A percentile compares a stretch with the other conserved stretches of the same genome.
These are phyloP conservation scores for Zoroaster sp. DNA, from an alignment of 53 echinoderm and acorn worm genomes.

Conservation along the genomic window DNA sequence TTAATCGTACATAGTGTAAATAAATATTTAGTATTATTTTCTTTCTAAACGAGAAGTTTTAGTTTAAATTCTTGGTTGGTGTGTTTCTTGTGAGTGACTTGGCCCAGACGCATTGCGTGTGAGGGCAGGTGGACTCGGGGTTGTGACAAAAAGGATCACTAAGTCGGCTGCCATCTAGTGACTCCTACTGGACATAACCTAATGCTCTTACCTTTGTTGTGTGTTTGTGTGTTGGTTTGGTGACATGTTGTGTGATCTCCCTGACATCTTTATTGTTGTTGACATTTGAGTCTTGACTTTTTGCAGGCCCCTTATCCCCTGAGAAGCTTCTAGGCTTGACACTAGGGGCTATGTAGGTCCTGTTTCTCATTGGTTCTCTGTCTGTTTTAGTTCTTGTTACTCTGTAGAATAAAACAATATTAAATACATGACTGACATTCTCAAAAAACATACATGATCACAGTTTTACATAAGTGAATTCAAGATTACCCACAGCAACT, in stretches of 20 bases:
- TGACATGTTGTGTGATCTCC: not conserved
- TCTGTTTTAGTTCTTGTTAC: not conserved
- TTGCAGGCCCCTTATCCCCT: not conserved
- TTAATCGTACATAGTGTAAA: too few relatives aligned
- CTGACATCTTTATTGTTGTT: conserved; percentile 33
- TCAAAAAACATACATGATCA: not conserved
- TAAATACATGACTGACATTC: not conserved
- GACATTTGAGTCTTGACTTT: not conserved
- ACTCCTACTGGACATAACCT: too few relatives aligned
- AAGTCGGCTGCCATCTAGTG: too few relatives aligned
- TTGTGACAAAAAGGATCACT: too few relatives aligned
- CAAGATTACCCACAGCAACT: too few relatives aligned
- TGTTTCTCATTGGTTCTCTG: not conserved
- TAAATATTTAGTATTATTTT: too few relatives aligned
- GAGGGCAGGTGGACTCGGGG: too few relatives aligned
- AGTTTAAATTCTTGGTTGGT: too few relatives aligned
- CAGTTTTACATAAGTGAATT: not conserved
- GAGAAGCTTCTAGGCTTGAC: not conserved
- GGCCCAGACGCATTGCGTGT: too few relatives aligned
- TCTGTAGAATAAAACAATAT: not conserved
- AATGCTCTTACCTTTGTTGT: conserved; percentile 47
- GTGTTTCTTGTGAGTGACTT: too few relatives aligned
- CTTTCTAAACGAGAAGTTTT: too few relatives aligned
- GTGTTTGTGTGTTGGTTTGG: conserved; percentile 14
- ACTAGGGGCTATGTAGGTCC: not conserved